Evolutionary conservation across 2,113 vertebrate genomes (phyloP).

Genomic region (Prunella himalayana): DNA sequence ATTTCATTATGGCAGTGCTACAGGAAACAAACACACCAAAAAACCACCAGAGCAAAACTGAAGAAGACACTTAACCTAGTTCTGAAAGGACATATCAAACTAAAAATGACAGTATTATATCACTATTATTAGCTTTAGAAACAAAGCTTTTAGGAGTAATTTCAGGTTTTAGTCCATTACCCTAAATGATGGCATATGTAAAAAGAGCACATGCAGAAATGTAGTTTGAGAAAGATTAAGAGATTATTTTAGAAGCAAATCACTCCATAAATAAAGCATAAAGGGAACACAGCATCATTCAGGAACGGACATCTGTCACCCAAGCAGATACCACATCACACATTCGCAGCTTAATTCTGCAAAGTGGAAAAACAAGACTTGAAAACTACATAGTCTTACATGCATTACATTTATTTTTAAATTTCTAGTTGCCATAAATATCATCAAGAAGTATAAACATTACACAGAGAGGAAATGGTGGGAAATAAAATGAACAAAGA

Average conservation of each 20-base stretch:
- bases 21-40: slow-evolving; percentile 20
- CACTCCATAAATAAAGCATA: slow-evolving; percentile 38
- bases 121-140: slow-evolving; percentile 44
- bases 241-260: slow-evolving; percentile 62
- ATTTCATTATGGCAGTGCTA: slow-evolving; percentile 36
- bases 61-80: slow-evolving; percentile 12
- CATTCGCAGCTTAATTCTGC: background rate
- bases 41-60: background rate
- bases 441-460: slow-evolving; percentile 17
- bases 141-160: slow-evolving; percentile 38
- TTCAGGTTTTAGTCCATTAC: slow-evolving; percentile 26
- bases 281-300: slow-evolving; percentile 24
- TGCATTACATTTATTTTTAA: slow-evolving; percentile 6
- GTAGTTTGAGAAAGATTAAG: slow-evolving; percentile 53
- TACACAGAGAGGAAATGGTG: background rate
- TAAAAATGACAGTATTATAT: background rate
- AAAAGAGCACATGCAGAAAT: slow-evolving; percentile 36
- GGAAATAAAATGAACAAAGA: slow-evolving; percentile 27
- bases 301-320: slow-evolving; percentile 41
- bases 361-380: slow-evolving; percentile 10
- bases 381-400: slow-evolving; percentile 3
- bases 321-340: slow-evolving; percentile 37
- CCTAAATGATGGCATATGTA: slow-evolving; percentile 49
- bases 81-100: slow-evolving; percentile 43
- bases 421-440: slow-evolving; percentile 52